Evolutionary conservation across 2,113 vertebrate species (phyloP).

Genomic region (Nibea coibor): DNA sequence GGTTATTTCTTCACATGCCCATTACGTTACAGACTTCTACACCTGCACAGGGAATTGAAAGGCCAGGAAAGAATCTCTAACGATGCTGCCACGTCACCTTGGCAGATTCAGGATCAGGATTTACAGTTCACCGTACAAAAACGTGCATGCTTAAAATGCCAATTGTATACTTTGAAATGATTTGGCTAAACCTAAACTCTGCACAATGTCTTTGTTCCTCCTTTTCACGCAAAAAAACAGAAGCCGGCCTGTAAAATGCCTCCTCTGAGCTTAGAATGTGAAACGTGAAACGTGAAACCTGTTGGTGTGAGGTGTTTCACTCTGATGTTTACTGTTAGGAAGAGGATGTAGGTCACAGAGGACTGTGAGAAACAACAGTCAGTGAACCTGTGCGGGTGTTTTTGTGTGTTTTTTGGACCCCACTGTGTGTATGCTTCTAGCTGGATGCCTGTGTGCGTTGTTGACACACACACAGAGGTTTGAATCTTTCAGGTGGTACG

Average conservation of each 20-base stretch:
- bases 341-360: constrained; percentile 34
- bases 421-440: background rate
- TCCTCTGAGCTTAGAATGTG: background rate
- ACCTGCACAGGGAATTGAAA: background rate
- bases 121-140: background rate
- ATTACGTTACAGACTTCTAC: background rate
- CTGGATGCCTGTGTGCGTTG: background rate
- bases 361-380: constrained; percentile 22
- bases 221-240: background rate
- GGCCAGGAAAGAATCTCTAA: background rate
- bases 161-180: background rate
- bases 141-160: background rate
- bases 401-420: too few species aligned
- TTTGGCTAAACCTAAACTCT: background rate
- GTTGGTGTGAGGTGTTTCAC: constrained; percentile 26
- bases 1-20: background rate
- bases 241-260: background rate
- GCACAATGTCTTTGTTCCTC: background rate
- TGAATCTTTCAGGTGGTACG: background rate
- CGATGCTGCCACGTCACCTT: background rate
- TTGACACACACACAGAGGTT: background rate
- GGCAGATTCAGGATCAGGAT: too few species aligned
- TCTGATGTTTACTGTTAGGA: constrained; percentile 11
- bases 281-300: constrained; percentile 1
- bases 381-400: background rate